Evolutionary conservation across 2,113 vertebrate genomes (phyloP), one percentile per base, ranked within the genome.

Genomic region (Cygnus buccinator): DNA sequence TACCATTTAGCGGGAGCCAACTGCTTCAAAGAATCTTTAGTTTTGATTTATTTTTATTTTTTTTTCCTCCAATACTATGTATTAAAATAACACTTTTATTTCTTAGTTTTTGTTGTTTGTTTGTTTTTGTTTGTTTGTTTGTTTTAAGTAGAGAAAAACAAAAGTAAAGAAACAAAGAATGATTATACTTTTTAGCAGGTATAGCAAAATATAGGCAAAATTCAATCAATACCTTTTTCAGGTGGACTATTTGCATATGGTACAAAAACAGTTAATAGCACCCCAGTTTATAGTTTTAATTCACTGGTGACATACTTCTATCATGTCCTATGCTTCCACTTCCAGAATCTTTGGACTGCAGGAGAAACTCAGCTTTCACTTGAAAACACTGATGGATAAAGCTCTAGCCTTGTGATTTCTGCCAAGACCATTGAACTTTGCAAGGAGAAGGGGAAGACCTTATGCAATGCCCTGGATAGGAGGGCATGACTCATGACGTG

Each of bases 301-400:
- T 8, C 12, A 80, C 19, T 2, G 63, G 68, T 46, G 41, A 55
- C 0, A 1, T 63, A 10, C 10, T 77, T 90, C 20, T 29, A 15
- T 48, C 0, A 0, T 7, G 54, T 84, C 20, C 9, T 31, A 2
- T 31, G 6, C 39, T 93, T 11, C 6, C 3, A 2, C 2, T 59
- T 22, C 17, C 6, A 63, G 28, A 48, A 55, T 62, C 43, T 75
- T 90, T 74, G 28, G 14, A 67, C 23, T 71, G 29, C 37, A 90
- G n/a, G 58, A 79, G 19, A 90, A 89, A 66, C 16, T 52, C 0
- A 0, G 0, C 20, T 85, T 94, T 85, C 13, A 54, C 6, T 70
- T 77, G 54, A 66, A 80, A 95, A 77, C 5, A 22, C 9, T 58
- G 41, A 58, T 6, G 83, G 18, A 93, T 44, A 63, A 87, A 58